A percentile compares a stretch with the other conserved stretches of the same genome.
Evolutionary conservation across 2,888 invertebrate genomes (phyloP).

Genomic region (Abscondita cerata): DNA sequence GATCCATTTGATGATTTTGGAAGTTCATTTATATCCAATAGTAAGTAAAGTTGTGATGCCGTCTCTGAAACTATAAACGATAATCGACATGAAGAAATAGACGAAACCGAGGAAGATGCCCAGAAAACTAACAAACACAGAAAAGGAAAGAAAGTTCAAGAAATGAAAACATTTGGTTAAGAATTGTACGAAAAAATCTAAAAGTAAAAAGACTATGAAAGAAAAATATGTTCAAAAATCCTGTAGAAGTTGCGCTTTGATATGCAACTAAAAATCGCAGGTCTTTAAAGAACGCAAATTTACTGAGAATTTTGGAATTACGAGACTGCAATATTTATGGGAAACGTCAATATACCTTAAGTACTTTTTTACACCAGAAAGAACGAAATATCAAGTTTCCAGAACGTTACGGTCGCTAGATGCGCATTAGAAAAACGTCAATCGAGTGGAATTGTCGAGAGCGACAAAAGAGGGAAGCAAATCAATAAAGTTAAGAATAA

Average conservation of each 20-base stretch:
- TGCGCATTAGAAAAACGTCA: constrained; percentile 3
- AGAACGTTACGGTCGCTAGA: constrained; percentile 2
- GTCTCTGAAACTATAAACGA: too few species aligned
- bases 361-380: neutral
- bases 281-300: neutral
- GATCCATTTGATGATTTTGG: too few species aligned
- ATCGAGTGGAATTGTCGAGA: neutral
- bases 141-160: neutral
- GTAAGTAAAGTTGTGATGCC: too few species aligned
- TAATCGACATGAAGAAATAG: too few species aligned
- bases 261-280: constrained; percentile 10
- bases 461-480: neutral
- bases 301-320: constrained; percentile 2
- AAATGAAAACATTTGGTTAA: too few species aligned
- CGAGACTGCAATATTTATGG: neutral
- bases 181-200: neutral
- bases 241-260: neutral
- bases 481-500: constrained; percentile 4
- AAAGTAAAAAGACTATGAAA: too few species aligned
- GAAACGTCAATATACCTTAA: too few species aligned
- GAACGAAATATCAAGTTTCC: neutral
- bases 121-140: neutral
- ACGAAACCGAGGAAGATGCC: too few species aligned
- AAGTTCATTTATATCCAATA: too few species aligned
- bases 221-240: too few species aligned